Base-by-base conservation (phyloP, 2,113 vertebrate genomes). In the Emydocephalus ijimae region DNA sequence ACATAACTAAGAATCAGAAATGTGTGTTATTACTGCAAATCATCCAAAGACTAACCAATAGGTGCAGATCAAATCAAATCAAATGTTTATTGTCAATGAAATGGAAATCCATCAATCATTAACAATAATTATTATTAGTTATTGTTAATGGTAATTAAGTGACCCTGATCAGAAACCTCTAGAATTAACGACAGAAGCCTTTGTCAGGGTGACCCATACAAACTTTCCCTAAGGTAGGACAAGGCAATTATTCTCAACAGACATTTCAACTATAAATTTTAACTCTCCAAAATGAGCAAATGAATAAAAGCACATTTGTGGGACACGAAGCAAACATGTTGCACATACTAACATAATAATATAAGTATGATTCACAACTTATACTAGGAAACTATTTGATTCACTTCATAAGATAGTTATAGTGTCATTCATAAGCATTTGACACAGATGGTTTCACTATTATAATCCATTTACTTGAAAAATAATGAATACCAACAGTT, bases 301-400 rank as follows among this genome's bases (percentile, higher is more conserved):
- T 48, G 91, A 91, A 93, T 34, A 43, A 54, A 92, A 92, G 45
- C 90, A 93, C 94, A 34, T 93, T 52, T 92, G 85, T 93, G 26
- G 88, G 85, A n/a, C 48, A 86, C 34, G 10, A 48, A 55, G 93
- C 55, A 43, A 90, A 92, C 9, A 85, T 74, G 39, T 43, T 39
- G 21, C 92, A 21, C 0, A 55, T 20, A 20, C 11, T 24, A 14
- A 29, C 69, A 45, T 45, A 45, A 45, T 45, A 74, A 14, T 43
- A 8, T 92, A 88, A 87, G 20, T 69, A 20, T 11, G 74, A 50
- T 18, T 74, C n/a, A 69, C 21, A 52, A 48, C 59, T 39, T 21
- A 5, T 90, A 34, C 56, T 26, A 5, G 64, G 18, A 57, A 87
- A 87, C 18, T 61, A 43, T 85, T 29, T 20, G 45, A 57, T 21